These are phyloP conservation scores for Hemichromis elongatus DNA, from an alignment of 2,113 vertebrate species.

Conservation along the genomic window DNA sequence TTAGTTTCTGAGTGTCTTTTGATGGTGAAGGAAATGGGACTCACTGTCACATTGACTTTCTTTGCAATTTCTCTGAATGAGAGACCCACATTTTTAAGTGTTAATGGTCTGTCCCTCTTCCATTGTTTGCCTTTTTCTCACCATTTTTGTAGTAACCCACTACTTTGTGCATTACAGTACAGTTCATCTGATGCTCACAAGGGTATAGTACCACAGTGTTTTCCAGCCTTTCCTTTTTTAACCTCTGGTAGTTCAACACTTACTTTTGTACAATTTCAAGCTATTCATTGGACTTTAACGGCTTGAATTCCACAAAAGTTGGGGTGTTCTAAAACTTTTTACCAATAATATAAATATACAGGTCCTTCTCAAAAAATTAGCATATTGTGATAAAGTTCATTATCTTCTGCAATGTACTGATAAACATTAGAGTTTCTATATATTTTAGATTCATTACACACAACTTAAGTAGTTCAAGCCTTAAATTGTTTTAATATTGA, in stretches of 20 bases:
- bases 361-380: too few relatives aligned
- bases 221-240: not conserved
- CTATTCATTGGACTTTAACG: not conserved
- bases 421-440: too few relatives aligned
- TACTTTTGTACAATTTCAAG: not conserved
- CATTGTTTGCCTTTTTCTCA: fast-evolving
- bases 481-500: too few relatives aligned
- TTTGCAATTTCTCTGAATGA: not conserved
- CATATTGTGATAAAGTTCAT: too few relatives aligned
- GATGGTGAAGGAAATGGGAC: not conserved
- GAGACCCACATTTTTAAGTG: not conserved
- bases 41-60: not conserved
- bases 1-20: not conserved
- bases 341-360: not conserved
- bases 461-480: too few relatives aligned
- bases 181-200: not conserved
- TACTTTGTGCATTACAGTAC: not conserved
- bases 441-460: too few relatives aligned
- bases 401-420: too few relatives aligned
- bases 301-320: not conserved
- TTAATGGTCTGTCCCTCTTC: not conserved
- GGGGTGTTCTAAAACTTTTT: not conserved
- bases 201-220: not conserved
- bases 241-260: not conserved
- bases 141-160: not conserved